These are phyloP conservation scores for Gorsachius goisagi DNA, from an alignment of 2,113 vertebrate species.

Conservation along the genomic window DNA sequence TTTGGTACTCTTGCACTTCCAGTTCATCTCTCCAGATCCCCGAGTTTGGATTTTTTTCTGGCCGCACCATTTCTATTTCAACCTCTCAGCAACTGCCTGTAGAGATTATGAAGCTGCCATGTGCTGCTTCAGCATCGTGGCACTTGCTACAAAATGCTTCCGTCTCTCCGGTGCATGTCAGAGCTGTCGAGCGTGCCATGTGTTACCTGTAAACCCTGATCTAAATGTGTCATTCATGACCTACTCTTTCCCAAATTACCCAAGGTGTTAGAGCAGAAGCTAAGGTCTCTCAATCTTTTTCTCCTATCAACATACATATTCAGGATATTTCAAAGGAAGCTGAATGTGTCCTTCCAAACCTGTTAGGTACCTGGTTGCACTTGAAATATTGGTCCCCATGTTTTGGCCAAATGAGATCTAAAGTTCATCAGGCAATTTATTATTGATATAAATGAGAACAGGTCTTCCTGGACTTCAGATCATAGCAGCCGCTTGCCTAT, in stretches of 20 bases:
- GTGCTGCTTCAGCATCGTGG: not conserved
- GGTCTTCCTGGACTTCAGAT: not conserved
- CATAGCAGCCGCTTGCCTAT: not conserved
- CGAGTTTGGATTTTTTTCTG: not conserved
- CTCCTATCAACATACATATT: not conserved
- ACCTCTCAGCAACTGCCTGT: not conserved
- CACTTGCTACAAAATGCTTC: not conserved
- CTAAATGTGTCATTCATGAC: not conserved
- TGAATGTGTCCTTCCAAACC: not conserved
- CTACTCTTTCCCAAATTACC: not conserved
- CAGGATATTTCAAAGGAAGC: not conserved
- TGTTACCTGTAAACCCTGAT: not conserved
- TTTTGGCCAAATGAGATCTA: not conserved
- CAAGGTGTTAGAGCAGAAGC: not conserved
- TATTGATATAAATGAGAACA: not conserved
- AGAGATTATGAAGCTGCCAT: not conserved
- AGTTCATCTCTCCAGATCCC: not conserved
- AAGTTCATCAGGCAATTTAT: not conserved
- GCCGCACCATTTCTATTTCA: not conserved
- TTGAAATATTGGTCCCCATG: not conserved
- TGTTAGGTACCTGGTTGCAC: not conserved
- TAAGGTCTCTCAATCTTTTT: not conserved
- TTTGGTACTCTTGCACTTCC: not conserved
- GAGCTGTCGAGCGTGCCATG: not conserved
- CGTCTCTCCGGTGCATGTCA: not conserved